Evolutionary conservation across 1,140 invertebrate species (phyloP), one percentile per base, ranked within the genome.

Genomic region (Drosophila simulans): DNA sequence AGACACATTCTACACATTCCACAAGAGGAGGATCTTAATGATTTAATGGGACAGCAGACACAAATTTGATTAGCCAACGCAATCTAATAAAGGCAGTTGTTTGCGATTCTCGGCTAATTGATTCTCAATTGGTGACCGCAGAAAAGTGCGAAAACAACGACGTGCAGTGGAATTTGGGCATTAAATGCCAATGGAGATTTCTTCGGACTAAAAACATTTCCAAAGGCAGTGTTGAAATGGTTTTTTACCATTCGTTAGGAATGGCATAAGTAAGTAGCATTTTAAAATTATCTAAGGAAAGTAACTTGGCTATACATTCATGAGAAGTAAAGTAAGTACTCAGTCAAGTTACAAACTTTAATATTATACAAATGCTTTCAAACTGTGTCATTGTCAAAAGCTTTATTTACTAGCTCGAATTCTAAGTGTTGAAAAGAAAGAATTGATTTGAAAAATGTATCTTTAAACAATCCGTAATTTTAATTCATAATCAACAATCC

Each of bases 41-140:
- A 77, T 73, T 85, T 85, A 85, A 85, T 74, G 72, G 56, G 43
- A 43, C 69, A 62, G 31, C 57, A 49, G 31, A 64, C 75, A 37
- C 69, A 76, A 66, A 80, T 63, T 84, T 77, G 34, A 77, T 84
- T 84, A 85, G 66, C 37, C 7, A 20, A 31, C 25, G 4, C 35
- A 73, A 80, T 65, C 66, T 71, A 60, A 70, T 75, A 60, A 69
- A 7, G 43, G 5, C n/a, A 45, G 48, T 69, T 77, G 54, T 42
- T 64, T 58, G 15, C 45, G 25, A 11, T 45, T 64, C 37, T 27
- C 13, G n/a, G 4, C 22, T 65, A 65, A 65, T 64, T 64, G 20
- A 43, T 34, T 42, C 42, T 39, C 25, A 43, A 46, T 62, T 40
- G 35, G 4, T 13, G 20, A 1, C 17, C 8, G 4, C 20, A 63